Conservation (phyloP, 2,888 invertebrate species). For the Seladonia tumulorum region DNA sequence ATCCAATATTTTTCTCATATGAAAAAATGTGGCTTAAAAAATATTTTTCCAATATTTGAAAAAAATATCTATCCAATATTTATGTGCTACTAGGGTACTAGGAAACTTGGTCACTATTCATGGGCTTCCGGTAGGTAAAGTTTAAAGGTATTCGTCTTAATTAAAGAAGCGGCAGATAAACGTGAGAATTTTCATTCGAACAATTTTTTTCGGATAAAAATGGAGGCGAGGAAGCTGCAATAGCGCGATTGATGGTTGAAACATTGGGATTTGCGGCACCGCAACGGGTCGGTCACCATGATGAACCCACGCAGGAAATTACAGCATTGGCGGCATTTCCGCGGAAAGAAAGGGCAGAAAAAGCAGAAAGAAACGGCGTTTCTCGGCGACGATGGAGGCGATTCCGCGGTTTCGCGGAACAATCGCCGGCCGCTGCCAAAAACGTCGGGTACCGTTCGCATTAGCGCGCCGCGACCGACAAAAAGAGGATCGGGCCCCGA, state of each 20-base stretch:
- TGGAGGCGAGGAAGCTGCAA: background rate
- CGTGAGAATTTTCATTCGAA: background rate
- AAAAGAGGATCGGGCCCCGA: conserved; percentile 20
- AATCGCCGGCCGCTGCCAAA: conserved; percentile 49
- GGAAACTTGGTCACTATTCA: too few relatives aligned
- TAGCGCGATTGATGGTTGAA: background rate
- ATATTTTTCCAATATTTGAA: too few relatives aligned
- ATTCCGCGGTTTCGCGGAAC: conserved; percentile 48
- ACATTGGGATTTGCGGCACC: background rate
- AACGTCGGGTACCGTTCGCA: conserved; percentile 41
- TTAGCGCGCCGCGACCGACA: conserved; percentile 47
- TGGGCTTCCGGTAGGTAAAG: too few relatives aligned
- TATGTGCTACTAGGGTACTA: too few relatives aligned
- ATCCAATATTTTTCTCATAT: too few relatives aligned
- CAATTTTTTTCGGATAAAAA: background rate
- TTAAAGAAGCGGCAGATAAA: background rate
- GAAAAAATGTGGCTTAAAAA: too few relatives aligned
- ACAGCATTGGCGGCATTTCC: conserved; percentile 4
- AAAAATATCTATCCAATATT: too few relatives aligned
- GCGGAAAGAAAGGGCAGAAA: conserved; percentile 12
- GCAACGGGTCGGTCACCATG: background rate
- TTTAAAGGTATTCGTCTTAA: too few relatives aligned
- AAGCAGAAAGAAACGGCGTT: background rate
- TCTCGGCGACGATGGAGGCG: conserved; percentile 34
- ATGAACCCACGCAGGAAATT: conserved; percentile 14